These are phyloP conservation scores for Mormyrus iriodes DNA, from an alignment of 2,113 vertebrate genomes.

Conservation along the genomic window DNA sequence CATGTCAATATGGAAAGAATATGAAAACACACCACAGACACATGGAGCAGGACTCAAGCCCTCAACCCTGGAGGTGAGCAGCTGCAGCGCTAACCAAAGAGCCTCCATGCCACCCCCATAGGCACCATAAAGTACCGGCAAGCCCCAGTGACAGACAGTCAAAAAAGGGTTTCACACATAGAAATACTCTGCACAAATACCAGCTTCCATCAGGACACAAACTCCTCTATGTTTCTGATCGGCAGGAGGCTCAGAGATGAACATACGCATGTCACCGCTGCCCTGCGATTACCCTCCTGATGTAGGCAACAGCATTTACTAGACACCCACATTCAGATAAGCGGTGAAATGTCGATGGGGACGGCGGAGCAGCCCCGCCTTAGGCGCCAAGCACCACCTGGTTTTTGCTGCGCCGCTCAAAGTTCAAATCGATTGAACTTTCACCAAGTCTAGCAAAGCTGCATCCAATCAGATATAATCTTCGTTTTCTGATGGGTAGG, in stretches of 20 bases:
- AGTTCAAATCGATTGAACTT: neutral
- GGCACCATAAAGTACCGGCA: neutral
- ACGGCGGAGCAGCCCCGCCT: neutral
- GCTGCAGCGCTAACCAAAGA: neutral
- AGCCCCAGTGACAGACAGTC: neutral
- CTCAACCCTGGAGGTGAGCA: neutral
- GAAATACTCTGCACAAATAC: neutral
- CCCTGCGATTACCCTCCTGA: neutral
- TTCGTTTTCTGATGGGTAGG: no score
- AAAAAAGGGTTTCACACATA: neutral
- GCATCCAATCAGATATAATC: neutral
- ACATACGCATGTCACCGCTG: neutral
- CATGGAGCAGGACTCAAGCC: neutral
- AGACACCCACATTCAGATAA: neutral
- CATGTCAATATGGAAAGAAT: neutral
- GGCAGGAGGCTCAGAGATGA: neutral
- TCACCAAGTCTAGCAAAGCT: neutral
- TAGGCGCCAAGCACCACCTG: no score
- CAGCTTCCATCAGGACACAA: neutral
- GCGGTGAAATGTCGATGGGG: no score
- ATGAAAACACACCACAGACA: neutral
- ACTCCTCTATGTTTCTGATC: neutral
- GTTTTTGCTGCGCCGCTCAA: no score
- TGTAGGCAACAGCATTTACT: neutral
- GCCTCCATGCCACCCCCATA: neutral